A percentile compares a stretch with the other conserved stretches of the same genome.
phyloP scores from a whole-genome alignment of 2,797 vertebrate genomes.

The Chromis chromis region DNA sequence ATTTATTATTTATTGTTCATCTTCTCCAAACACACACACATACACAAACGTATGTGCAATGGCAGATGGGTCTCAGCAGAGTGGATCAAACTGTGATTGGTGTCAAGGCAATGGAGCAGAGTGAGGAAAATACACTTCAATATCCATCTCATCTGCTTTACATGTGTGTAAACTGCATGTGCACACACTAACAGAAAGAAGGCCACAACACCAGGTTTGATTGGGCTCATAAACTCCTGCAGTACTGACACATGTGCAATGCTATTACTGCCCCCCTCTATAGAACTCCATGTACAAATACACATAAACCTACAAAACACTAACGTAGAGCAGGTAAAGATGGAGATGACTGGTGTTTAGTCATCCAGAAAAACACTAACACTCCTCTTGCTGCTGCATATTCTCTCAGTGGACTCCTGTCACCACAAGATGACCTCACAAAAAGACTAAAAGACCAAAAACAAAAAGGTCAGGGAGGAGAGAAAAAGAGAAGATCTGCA shows the following conservation, averaged over 20 bases:
- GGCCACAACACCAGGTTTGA: neutral
- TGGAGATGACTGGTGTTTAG: neutral
- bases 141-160: neutral
- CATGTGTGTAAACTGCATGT: neutral
- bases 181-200: conserved; percentile 7
- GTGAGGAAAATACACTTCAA: conserved; percentile 1
- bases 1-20: conserved; percentile 8
- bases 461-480: conserved; percentile 20
- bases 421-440: conserved; percentile 4
- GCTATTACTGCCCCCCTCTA: neutral
- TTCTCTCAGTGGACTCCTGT: conserved; percentile 39
- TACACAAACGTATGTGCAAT: neutral
- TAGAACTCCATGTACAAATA: neutral
- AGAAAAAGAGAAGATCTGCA: conserved; percentile 3
- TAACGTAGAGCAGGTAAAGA: neutral
- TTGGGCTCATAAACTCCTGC: conserved; percentile 9
- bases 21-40: conserved; percentile 5
- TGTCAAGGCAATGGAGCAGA: conserved; percentile 10
- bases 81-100: conserved; percentile 12
- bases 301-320: neutral
- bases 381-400: neutral
- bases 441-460: neutral
- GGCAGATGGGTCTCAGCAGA: conserved; percentile 14
- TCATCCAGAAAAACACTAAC: conserved; percentile 30
- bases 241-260: neutral